A percentile compares a stretch with the other conserved stretches of the same genome.
These are phyloP conservation scores for Coilia nasus DNA, from an alignment of 2,797 vertebrate genomes.

Conservation along the genomic window DNA sequence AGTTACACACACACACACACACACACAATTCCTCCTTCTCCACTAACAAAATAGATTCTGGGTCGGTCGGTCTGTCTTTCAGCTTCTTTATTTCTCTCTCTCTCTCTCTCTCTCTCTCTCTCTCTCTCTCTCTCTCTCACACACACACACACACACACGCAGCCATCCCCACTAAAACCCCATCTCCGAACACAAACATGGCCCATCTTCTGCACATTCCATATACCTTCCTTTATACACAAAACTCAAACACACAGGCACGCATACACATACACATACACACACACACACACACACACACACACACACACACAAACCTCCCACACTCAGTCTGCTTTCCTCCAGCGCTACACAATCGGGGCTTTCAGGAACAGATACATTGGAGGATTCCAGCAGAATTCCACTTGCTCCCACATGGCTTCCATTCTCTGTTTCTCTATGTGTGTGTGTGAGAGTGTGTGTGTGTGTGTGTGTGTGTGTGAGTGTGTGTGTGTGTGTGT, in stretches of 20 bases:
- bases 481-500: background rate
- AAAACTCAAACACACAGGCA: background rate
- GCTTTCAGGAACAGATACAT: conserved; percentile 32
- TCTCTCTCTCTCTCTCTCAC: background rate
- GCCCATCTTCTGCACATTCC: conserved; percentile 1
- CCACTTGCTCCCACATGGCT: conserved; percentile 23
- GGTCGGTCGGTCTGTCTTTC: background rate
- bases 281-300: conserved; percentile 4
- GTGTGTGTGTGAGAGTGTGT: background rate
- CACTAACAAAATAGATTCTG: background rate
- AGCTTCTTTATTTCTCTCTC: background rate
- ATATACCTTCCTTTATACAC: conserved; percentile 1
- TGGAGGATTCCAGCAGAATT: conserved; percentile 33
- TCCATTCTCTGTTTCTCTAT: background rate
- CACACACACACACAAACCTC: conserved; percentile 34
- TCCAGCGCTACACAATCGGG: conserved; percentile 32
- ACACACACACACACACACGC: background rate
- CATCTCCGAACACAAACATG: background rate
- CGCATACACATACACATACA: conserved; percentile 26
- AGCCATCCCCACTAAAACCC: background rate
- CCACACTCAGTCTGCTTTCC: conserved; percentile 33
- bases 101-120: background rate
- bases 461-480: background rate
- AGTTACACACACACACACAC: background rate
- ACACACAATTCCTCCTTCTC: background rate